Base-by-base conservation (phyloP, 2,888 invertebrate species). In the Pachycephus smyrnensis region DNA sequence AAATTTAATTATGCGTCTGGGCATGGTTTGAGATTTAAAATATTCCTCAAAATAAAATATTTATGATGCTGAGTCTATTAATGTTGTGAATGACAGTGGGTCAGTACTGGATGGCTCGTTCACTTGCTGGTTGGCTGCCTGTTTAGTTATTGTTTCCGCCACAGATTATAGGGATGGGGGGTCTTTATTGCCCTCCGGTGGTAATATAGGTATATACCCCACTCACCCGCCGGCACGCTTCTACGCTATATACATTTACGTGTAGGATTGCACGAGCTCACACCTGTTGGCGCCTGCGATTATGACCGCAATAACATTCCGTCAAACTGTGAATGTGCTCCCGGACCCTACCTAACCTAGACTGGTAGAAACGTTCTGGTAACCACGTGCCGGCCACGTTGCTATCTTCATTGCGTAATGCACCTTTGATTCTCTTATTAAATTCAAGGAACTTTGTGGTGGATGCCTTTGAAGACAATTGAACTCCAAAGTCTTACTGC, bases 261-360 rank as follows among this genome's bases (percentile, higher is more conserved):
- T 82, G 84, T 89, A 89, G 88, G 88, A 89, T 89, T 87, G 87
- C 84, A 84, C 83, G 87, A 86, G 87, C 88, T 89, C 88, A 88
- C 91, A 91, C 91, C 91, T 91, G 91, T 91, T 91, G 91, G 91
- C 89, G 89, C 88, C 86, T 88, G 87, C 89, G 90, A 90, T 91
- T 91, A 91, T 90, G 90, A 90, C 90, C 88, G 91, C 89, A 91
- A 90, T 91, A 91, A 91, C 91, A 90, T 91, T 91, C 89, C 90
- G 91, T 91, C 91, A 90, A 91, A 91, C 87, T 87, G 87, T 82
- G 84, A 86, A 84, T 83, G 85, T 82, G 81, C 84, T 80, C 78
- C 77, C 79, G 68, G 71, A 73, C 33, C 73, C 78, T 73, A 75
- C 79, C 68, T 69, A 75, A 85, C 86, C 85, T 78, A 83, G 76